These are phyloP conservation scores for Eristalis pertinax DNA, from an alignment of 2,888 invertebrate genomes.

Conservation along the genomic window DNA sequence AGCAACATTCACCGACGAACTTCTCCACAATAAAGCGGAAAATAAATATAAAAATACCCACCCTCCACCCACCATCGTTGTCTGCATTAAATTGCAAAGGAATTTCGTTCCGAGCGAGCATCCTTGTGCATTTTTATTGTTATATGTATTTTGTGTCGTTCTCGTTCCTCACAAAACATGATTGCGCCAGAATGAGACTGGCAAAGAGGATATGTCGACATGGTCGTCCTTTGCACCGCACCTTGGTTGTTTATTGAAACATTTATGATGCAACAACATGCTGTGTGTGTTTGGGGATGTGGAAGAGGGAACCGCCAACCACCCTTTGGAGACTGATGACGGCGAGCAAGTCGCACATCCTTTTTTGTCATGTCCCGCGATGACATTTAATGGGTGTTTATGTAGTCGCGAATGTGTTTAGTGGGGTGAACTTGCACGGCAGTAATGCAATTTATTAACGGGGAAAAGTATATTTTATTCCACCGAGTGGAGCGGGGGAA, in stretches of 20 bases:
- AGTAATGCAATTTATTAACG: conserved; percentile 64
- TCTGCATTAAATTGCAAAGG: conserved; percentile 59
- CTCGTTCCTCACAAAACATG: conserved; percentile 21
- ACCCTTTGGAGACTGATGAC: conserved; percentile 18
- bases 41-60: conserved; percentile 20
- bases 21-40: conserved; percentile 42
- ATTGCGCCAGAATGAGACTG: conserved; percentile 32
- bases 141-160: conserved; percentile 45
- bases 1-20: conserved; percentile 42
- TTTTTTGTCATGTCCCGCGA: conserved; percentile 30
- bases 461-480: conserved; percentile 16
- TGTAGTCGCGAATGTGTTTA: conserved; percentile 64
- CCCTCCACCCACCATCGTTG: not conserved
- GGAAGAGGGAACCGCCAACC: conserved; percentile 27
- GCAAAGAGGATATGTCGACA: conserved; percentile 54
- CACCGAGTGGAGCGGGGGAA: not conserved
- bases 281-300: conserved; percentile 10
- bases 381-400: conserved; percentile 68
- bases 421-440: conserved; percentile 65
- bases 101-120: conserved; percentile 37
- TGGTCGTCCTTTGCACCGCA: conserved; percentile 61
- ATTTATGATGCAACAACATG: conserved; percentile 68
- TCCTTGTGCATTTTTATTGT: conserved; percentile 65
- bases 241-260: conserved; percentile 70
- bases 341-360: conserved; percentile 6